phyloP scores from a whole-genome alignment of 2,113 vertebrate species.

The Noturus placidus region DNA sequence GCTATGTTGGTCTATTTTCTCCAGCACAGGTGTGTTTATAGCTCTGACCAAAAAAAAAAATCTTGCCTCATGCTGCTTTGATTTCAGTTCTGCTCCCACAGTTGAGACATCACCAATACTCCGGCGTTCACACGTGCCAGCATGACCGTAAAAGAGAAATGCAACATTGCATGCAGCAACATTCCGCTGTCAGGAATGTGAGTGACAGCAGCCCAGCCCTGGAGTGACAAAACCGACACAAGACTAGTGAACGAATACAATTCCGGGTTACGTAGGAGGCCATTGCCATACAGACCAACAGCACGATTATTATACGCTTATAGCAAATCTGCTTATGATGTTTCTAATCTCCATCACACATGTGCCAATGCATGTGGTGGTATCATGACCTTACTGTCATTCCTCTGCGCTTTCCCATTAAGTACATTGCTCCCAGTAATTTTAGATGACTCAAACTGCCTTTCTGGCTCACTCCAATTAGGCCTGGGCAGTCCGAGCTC shows the following conservation, averaged over 20 bases:
- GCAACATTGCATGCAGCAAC: not conserved
- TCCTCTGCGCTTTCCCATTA: constrained; percentile 49
- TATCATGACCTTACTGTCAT: constrained; percentile 50
- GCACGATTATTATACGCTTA: not conserved
- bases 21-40: not conserved
- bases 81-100: constrained; percentile 22
- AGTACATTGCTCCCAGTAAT: constrained; percentile 48
- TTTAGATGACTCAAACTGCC: constrained; percentile 51
- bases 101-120: constrained; percentile 29
- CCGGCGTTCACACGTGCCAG: not conserved
- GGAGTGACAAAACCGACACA: not conserved
- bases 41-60: constrained; percentile 3
- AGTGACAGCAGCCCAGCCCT: not conserved
- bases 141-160: constrained; percentile 28
- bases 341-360: constrained; percentile 9
- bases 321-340: not conserved
- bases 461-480: constrained; percentile 47
- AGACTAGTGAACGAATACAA: not conserved
- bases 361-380: constrained; percentile 9
- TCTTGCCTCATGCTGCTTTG: constrained; percentile 11
- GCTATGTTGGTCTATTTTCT: not conserved
- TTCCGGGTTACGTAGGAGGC: not conserved
- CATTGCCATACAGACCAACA: not conserved
- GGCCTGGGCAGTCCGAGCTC: constrained; percentile 25
- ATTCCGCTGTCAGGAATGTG: constrained; percentile 32